phyloP scores from a whole-genome alignment of 2,888 invertebrate genomes.

The Julus scanicus region DNA sequence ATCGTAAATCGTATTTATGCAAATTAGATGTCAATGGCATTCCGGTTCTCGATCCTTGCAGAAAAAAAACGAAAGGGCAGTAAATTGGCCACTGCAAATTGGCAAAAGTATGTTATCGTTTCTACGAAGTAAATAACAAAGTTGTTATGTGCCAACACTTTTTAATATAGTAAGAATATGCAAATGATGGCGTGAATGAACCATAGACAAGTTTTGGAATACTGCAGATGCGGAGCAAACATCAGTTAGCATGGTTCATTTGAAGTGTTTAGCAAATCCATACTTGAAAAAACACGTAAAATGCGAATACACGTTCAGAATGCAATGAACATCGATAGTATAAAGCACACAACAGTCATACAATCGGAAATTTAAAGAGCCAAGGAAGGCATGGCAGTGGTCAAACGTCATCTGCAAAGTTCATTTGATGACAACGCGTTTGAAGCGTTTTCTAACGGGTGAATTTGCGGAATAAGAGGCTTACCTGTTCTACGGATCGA shows the following conservation, averaged over 20 bases:
- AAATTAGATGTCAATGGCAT: constrained; percentile 25
- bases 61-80: background rate
- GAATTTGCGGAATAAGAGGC: background rate
- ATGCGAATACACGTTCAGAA: background rate
- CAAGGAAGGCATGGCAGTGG: constrained; percentile 2
- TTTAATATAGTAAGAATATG: background rate
- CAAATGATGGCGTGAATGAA: background rate
- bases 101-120: background rate
- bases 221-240: background rate
- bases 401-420: constrained; percentile 38
- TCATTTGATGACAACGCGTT: background rate
- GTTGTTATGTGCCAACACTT: background rate
- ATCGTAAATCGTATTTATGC: background rate
- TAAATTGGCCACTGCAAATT: background rate
- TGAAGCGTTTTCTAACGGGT: background rate
- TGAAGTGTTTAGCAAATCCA: background rate
- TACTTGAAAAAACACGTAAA: too few relatives aligned
- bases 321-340: background rate
- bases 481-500: background rate
- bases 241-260: background rate
- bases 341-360: background rate
- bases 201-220: background rate
- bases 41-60: background rate
- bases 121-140: background rate
- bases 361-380: background rate